Evolutionary conservation across 2,888 invertebrate genomes (phyloP).

Genomic region (Melinopterus prodromus): DNA sequence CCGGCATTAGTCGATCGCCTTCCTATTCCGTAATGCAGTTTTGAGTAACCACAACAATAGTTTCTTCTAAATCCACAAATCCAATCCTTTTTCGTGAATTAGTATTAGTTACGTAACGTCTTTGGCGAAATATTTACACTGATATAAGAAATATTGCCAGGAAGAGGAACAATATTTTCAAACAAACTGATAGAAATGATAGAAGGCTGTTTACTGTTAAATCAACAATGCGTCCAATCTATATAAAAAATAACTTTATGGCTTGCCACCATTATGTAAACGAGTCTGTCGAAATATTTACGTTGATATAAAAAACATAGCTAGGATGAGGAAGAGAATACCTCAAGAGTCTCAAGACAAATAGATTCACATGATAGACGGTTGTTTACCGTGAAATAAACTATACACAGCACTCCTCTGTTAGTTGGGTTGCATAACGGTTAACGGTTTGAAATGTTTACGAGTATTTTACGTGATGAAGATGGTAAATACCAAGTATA

Average conservation of each 20-base stretch:
- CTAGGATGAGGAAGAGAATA: background rate
- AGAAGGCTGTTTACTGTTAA: background rate
- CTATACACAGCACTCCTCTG: background rate
- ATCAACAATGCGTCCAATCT: background rate
- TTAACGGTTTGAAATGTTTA: background rate
- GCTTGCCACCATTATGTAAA: background rate
- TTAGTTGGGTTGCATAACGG: background rate
- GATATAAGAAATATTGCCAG: background rate
- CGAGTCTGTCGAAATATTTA: background rate
- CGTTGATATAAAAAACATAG: background rate
- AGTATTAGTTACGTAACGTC: no score
- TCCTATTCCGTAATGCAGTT: no score
- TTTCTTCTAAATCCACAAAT: no score
- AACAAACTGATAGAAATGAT: background rate
- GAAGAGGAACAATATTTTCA: background rate
- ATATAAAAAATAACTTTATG: background rate
- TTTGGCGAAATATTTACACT: background rate
- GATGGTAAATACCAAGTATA: no score
- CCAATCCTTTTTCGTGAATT: no score
- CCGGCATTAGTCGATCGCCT: no score
- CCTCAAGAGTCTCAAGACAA: background rate
- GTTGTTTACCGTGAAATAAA: background rate
- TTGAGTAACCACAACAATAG: no score
- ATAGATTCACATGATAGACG: background rate
- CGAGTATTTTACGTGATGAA: no score